These are phyloP conservation scores for Thymelicus acteon DNA, from an alignment of 2,888 invertebrate genomes.

Conservation along the genomic window DNA sequence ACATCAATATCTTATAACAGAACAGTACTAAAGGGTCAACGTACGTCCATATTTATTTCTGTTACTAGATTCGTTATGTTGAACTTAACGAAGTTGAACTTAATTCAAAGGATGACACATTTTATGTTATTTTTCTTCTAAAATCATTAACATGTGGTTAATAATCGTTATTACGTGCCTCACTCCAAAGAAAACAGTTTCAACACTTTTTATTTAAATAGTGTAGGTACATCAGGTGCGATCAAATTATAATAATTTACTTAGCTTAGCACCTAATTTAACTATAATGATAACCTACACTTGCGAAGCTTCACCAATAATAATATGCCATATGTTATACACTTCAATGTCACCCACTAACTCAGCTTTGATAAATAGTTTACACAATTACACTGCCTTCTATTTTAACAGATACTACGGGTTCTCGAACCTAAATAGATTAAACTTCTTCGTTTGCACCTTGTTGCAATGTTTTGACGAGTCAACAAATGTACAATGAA, in stretches of 20 bases:
- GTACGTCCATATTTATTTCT: too few relatives aligned
- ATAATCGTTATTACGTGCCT: background rate
- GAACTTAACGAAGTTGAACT: too few relatives aligned
- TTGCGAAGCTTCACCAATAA: conserved; percentile 44
- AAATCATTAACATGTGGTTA: background rate
- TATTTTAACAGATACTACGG: conserved; percentile 45
- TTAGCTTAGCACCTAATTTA: conserved; percentile 66
- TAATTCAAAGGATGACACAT: too few relatives aligned
- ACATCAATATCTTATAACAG: too few relatives aligned
- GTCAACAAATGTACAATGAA: too few relatives aligned
- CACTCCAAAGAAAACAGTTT: background rate
- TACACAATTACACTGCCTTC: conserved; percentile 58
- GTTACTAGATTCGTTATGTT: too few relatives aligned
- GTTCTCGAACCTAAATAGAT: conserved; percentile 11
- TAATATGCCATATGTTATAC: conserved; percentile 72
- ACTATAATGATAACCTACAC: conserved; percentile 64
- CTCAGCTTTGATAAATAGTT: conserved; percentile 77
- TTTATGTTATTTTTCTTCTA: too few relatives aligned
- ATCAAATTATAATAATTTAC: conserved; percentile 63
- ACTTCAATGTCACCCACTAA: conserved; percentile 75
- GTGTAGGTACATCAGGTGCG: conserved; percentile 18
- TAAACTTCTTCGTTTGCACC: background rate
- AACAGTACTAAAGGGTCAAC: too few relatives aligned
- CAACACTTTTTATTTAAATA: background rate
- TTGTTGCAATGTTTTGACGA: too few relatives aligned